Base-by-base conservation (phyloP, 2,113 vertebrate species). In the Phylloscopus trochilus region DNA sequence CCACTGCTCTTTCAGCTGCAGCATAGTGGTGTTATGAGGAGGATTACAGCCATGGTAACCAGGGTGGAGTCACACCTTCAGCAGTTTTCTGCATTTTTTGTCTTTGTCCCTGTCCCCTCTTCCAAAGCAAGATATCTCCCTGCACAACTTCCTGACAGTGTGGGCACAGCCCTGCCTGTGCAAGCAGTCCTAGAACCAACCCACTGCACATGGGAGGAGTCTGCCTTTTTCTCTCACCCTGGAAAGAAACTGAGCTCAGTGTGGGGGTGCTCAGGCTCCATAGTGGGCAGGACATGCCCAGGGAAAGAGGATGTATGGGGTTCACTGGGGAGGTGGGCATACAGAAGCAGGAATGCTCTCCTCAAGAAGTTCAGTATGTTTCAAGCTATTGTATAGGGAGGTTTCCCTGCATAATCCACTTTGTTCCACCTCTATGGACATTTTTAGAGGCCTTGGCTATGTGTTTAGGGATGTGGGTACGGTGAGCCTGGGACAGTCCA, bases 191-290 rank as follows among this genome's bases (percentile, higher is more conserved):
- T 28, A 59, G 62, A 72, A 55, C 41, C 23, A 70, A 5, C 13
- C 43, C 33, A 16, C 0, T 0, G 51, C 2, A 3, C 1, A 1
- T 10, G 6, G 4, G 41, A 37, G 23, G 4, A 20, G 10, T 64
- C n/a, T 85, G 44, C 13, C 10, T 6, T 31, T 66, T 59, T n/a
- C 60, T 80, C 9, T 44, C 23, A 22, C 0, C 0, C 24, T 77
- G 37, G 63, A 63, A 63, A 53, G 43, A 82, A 80, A 4, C 63
- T 56, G 13, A 28, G 49, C 58, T 83, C 70, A 63, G 30, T 0
- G 0, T 59, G 7, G 10, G 9, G 5, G 19, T 78, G 31, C 43
- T 70, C 67, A 88, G 62, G 19, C 21, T 27, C 53, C 1, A 4
- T 7, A 44, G 26, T 10, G 26, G 18, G 52, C 23, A 64, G 73